Evolutionary conservation across 2,113 vertebrate species (phyloP).

Genomic region (Scatophagus argus): DNA sequence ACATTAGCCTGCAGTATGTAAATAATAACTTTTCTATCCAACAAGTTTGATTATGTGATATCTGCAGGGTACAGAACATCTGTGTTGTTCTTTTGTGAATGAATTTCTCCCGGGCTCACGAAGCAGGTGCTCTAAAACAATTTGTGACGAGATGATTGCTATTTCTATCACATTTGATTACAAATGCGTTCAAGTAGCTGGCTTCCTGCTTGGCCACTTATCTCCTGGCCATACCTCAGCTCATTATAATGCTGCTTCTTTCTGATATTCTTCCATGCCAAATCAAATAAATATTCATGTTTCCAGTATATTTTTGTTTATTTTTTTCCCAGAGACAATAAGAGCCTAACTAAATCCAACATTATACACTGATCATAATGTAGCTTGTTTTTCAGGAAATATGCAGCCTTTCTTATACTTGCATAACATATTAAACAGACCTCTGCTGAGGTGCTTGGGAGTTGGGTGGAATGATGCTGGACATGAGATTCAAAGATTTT

Average conservation of each 20-base stretch:
- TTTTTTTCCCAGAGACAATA: not conserved
- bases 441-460: not conserved
- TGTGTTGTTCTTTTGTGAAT: not conserved
- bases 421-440: not conserved
- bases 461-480: not conserved
- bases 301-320: too few relatives aligned
- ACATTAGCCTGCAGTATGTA: not conserved
- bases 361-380: too few relatives aligned
- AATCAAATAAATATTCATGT: not conserved
- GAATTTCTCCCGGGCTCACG: not conserved
- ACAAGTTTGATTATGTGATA: not conserved
- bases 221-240: not conserved
- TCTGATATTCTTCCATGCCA: not conserved
- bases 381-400: not conserved
- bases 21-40: not conserved
- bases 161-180: constrained; percentile 3
- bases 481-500: too few relatives aligned
- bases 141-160: not conserved
- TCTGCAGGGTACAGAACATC: not conserved
- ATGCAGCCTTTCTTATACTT: not conserved
- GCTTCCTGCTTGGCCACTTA: not conserved
- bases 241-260: not conserved
- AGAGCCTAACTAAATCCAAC: not conserved
- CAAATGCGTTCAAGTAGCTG: not conserved
- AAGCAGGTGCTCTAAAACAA: not conserved